Percentiles rank a stretch among this genome's conserved stretches.
phyloP scores from a whole-genome alignment of 2,888 invertebrate genomes.

The Protodeltote pygarga region DNA sequence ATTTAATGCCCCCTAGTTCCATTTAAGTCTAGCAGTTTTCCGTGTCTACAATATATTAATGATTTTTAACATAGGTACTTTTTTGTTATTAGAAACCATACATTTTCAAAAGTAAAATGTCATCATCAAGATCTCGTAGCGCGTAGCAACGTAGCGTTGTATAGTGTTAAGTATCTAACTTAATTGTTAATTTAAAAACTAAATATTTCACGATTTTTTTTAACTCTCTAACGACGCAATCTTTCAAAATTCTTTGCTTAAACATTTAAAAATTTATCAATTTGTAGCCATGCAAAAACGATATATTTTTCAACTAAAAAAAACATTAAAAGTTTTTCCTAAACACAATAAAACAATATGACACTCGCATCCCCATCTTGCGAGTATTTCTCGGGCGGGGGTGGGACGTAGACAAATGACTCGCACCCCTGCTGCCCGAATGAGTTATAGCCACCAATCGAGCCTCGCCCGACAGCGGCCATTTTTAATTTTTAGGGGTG shows the following conservation, averaged over 20 bases:
- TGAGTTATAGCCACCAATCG: slow-evolving; percentile 85
- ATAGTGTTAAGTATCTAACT: too few relatives aligned
- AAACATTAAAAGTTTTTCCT: slow-evolving; percentile 27
- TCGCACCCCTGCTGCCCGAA: slow-evolving; percentile 76
- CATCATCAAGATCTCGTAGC: too few relatives aligned
- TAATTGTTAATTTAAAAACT: too few relatives aligned
- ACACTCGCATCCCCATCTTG: slow-evolving; percentile 73
- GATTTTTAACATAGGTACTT: too few relatives aligned
- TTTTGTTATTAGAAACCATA: too few relatives aligned
- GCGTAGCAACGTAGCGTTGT: too few relatives aligned
- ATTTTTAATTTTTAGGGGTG: slow-evolving; percentile 86
- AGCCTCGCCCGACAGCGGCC: slow-evolving; percentile 80
- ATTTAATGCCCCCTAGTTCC: too few relatives aligned
- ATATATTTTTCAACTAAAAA: slow-evolving; percentile 13
- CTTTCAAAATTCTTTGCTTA: background rate
- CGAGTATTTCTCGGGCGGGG: slow-evolving; percentile 74
- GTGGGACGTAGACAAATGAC: slow-evolving; percentile 83
- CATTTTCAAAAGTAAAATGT: too few relatives aligned
- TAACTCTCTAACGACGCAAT: too few relatives aligned
- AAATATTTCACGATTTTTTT: too few relatives aligned
- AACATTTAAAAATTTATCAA: background rate
- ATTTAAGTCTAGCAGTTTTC: too few relatives aligned
- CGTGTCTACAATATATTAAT: too few relatives aligned
- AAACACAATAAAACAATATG: slow-evolving; percentile 67
- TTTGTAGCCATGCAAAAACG: background rate